Base-by-base conservation (phyloP, 2,797 vertebrate genomes). In the Bovichtus diacanthus region DNA sequence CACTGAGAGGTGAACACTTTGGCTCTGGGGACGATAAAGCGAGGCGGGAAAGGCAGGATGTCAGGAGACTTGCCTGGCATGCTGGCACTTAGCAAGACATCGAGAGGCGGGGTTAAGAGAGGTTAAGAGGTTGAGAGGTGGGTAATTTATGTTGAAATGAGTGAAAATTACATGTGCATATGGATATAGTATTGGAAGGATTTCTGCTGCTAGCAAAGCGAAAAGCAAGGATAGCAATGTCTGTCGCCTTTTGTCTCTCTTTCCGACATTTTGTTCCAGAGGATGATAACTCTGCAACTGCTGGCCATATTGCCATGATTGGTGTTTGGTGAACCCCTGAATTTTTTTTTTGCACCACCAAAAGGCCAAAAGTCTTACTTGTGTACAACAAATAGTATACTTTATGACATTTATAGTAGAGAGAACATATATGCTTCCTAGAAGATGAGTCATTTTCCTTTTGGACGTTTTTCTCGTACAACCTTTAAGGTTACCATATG, bases 1-100 rank as follows among this genome's bases (percentile, higher is more conserved):
- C 54, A 23, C 25, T 9, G 65, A 9, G 82, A 85, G 85, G 90
- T 88, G 84, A 82, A 54, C 36, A 2, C 47, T 27, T 12, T 34
- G 2, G 59, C 82, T 84, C 56, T 23, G 31, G 71, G 66, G 83
- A 74, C 3, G 1, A 67, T 31, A 25, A 4, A 50, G 74, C 4
- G 11, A 67, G 19, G 13, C 36, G 23, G 54, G 49, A 50, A 15
- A 51, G 46, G 46, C 47, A 65, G 61, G 55, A 70, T 21, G 34
- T 56, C 34, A 38, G 53, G 11, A 39, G 21, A 51, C 36, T 23
- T 15, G 53, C 18, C 25, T 21, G 47, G 39, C 69, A 41, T 13
- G 29, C 46, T 72, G 55, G 49, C 41, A 41, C 9, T 10, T 8
- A 31, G 25, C 39, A 59, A 60, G 49, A 66, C 11, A 47, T 10